These are phyloP conservation scores for Sebastiscus albofasciatus DNA, from an alignment of 2,797 vertebrate genomes.

Conservation along the genomic window DNA sequence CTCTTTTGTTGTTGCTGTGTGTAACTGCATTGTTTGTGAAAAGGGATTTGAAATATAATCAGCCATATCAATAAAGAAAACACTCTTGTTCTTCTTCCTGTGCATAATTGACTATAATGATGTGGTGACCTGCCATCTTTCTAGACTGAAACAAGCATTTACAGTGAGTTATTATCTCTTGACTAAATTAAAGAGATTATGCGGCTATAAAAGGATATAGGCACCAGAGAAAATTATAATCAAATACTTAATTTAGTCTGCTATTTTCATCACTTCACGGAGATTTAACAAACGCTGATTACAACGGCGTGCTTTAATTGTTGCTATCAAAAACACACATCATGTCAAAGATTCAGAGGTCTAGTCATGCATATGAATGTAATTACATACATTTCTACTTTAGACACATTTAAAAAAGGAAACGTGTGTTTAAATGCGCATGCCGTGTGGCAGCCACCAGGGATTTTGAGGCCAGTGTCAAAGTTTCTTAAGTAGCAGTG, in stretches of 20 bases:
- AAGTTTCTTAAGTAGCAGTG: neutral
- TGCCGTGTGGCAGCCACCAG: neutral
- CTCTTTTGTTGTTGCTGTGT: neutral
- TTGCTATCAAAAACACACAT: slow-evolving; percentile 10
- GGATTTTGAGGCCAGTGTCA: neutral
- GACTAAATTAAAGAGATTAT: slow-evolving; percentile 35
- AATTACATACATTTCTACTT: neutral
- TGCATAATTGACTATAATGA: slow-evolving; percentile 23
- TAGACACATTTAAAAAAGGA: neutral
- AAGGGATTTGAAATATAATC: neutral
- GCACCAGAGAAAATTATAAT: slow-evolving; percentile 17
- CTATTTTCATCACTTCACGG: slow-evolving; percentile 38
- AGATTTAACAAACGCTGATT: slow-evolving; percentile 31
- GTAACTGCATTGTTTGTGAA: neutral
- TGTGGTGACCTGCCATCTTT: slow-evolving; percentile 35
- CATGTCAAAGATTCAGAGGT: neutral
- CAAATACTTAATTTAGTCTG: slow-evolving; percentile 35
- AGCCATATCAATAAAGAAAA: slow-evolving; percentile 1
- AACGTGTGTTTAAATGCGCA: neutral
- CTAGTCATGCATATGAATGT: neutral
- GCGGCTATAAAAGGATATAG: slow-evolving; percentile 26
- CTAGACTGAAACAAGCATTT: slow-evolving; percentile 8
- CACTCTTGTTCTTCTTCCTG: neutral
- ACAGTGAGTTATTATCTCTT: slow-evolving; percentile 28
- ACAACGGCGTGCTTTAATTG: slow-evolving; percentile 3